Percentiles rank a stretch among this genome's conserved stretches.
phyloP scores from a whole-genome alignment of 2,113 vertebrate species.

The Hiodon alosoides region DNA sequence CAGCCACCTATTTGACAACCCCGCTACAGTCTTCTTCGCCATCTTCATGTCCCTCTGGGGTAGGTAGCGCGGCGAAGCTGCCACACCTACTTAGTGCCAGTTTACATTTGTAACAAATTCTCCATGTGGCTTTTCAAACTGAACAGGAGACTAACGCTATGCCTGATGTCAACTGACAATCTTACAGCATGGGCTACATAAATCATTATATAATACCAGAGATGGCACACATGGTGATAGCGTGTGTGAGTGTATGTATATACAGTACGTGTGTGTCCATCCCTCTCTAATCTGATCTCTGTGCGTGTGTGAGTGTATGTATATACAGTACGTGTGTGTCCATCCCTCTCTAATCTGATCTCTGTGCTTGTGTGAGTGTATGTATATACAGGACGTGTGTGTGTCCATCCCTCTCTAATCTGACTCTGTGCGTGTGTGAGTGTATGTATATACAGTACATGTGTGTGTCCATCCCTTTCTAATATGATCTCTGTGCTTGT shows the following conservation, averaged over 20 bases:
- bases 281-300: not conserved
- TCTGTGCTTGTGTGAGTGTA: not conserved
- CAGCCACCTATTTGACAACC: slow-evolving; percentile 94
- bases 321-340: not conserved
- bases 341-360: too few species aligned
- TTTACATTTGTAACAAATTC: not conserved
- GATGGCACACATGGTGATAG: not conserved
- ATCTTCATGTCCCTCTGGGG: slow-evolving; percentile 99
- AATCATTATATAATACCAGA: too few species aligned
- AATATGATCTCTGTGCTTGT: too few species aligned
- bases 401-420: too few species aligned
- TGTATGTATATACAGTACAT: not conserved
- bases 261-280: not conserved
- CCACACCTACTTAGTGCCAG: too few species aligned
- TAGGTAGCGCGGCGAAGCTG: slow-evolving; percentile 47
- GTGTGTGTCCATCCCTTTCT: not conserved
- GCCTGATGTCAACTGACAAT: too few species aligned
- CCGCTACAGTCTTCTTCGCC: slow-evolving; percentile 87
- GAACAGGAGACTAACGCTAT: too few species aligned
- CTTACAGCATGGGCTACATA: too few species aligned
- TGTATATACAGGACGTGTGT: not conserved
- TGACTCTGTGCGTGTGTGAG: too few species aligned
- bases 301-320: slow-evolving; percentile 10
- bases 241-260: too few species aligned
- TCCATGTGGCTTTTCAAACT: too few species aligned